A percentile compares a stretch with the other conserved stretches of the same genome.
These are phyloP conservation scores for Psophia crepitans DNA, from an alignment of 2,113 vertebrate species.

Conservation along the genomic window DNA sequence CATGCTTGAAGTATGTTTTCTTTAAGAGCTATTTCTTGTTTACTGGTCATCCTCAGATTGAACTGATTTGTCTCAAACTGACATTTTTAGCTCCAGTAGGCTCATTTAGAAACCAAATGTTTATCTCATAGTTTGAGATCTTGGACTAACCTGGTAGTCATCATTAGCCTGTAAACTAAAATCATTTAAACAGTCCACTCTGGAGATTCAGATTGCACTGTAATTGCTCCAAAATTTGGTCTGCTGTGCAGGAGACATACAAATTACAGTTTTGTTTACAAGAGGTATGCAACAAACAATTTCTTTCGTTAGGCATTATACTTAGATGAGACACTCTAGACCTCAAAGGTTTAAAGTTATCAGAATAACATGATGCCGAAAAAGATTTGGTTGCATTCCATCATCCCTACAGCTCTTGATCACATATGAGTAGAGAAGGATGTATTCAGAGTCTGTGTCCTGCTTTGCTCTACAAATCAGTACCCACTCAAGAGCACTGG, in stretches of 20 bases:
- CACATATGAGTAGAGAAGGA: not conserved
- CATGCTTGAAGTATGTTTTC: not conserved
- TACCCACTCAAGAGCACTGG: not conserved
- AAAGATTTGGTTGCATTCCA: not conserved
- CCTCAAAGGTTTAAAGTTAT: not conserved
- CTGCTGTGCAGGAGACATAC: not conserved
- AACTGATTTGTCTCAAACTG: not conserved
- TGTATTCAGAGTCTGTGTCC: not conserved
- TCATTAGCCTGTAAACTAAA: not conserved
- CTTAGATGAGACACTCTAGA: not conserved
- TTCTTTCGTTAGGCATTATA: not conserved
- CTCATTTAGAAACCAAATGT: not conserved
- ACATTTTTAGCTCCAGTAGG: not conserved
- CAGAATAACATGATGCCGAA: not conserved
- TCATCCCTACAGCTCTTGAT: not conserved
- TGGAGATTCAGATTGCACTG: not conserved
- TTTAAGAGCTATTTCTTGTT: not conserved
- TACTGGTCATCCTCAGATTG: not conserved
- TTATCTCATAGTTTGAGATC: not conserved
- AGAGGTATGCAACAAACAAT: not conserved
- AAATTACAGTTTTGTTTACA: not conserved
- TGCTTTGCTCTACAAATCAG: not conserved
- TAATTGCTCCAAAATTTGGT: not conserved
- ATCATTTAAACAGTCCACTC: not conserved
- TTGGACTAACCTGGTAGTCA: not conserved